These are phyloP conservation scores for Pediacus dermestoides DNA, from an alignment of 2,888 invertebrate species.

Conservation along the genomic window DNA sequence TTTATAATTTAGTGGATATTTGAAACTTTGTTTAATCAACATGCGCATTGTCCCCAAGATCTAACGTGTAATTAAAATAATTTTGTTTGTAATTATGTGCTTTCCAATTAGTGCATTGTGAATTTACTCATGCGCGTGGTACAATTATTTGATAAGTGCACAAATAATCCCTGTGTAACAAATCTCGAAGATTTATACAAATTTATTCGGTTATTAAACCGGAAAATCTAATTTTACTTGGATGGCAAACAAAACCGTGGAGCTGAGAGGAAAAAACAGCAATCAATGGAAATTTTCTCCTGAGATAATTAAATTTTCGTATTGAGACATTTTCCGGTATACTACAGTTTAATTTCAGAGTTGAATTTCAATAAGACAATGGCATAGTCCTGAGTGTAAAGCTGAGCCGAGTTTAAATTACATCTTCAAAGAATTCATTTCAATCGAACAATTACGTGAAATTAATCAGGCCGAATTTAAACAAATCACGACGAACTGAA, in stretches of 20 bases:
- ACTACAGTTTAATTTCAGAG: slow-evolving; percentile 30
- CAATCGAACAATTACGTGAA: slow-evolving; percentile 41
- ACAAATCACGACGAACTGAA: slow-evolving; percentile 31
- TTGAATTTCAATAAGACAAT: slow-evolving; percentile 35
- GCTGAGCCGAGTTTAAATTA: slow-evolving; percentile 34
- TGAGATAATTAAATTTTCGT: too few species aligned
- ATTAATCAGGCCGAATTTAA: slow-evolving; percentile 39
- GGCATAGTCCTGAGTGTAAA: slow-evolving; percentile 22
- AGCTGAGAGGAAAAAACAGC: too few species aligned
- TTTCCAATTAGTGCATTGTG: slow-evolving; percentile 10
- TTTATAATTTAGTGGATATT: slow-evolving; percentile 29
- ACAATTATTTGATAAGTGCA: too few species aligned
- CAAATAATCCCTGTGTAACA: too few species aligned
- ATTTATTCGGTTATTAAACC: too few species aligned
- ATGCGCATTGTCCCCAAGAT: slow-evolving; percentile 19
- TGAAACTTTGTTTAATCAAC: slow-evolving; percentile 27
- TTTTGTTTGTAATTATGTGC: slow-evolving; percentile 14
- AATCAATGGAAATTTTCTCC: too few species aligned
- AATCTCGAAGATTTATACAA: too few species aligned
- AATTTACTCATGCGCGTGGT: too few species aligned
- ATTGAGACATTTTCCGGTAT: too few species aligned
- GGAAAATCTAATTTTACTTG: too few species aligned
- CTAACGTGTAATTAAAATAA: slow-evolving; percentile 26
- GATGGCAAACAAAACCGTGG: too few species aligned
- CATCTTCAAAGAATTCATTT: slow-evolving; percentile 40